These are phyloP conservation scores for Microcebus murinus DNA, from an alignment of 2,113 vertebrate genomes.

Conservation along the genomic window DNA sequence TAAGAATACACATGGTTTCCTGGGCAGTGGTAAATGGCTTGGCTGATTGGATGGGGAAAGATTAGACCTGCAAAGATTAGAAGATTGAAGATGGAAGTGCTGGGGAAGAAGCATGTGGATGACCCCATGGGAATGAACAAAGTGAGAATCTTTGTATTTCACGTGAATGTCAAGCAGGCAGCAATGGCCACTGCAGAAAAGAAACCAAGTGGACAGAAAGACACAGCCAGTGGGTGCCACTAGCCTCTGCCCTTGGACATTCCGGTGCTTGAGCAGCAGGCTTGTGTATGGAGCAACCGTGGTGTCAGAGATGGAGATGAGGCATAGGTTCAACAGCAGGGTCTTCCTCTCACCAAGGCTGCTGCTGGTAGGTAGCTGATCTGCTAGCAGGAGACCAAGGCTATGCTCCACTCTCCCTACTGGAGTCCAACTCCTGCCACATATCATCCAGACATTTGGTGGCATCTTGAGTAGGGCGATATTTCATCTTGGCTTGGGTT, in stretches of 20 bases:
- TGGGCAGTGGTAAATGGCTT: background rate
- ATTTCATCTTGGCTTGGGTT: background rate
- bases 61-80: background rate
- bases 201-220: background rate
- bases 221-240: rapidly evolving
- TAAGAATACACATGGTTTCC: background rate
- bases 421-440: background rate
- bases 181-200: background rate
- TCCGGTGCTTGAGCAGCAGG: no score
- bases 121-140: background rate
- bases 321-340: no score
- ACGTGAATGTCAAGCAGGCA: background rate
- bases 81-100: background rate
- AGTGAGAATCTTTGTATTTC: background rate
- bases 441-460: background rate
- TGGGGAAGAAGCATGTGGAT: background rate
- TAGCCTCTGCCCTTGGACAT: background rate
- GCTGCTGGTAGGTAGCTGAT: background rate
- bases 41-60: background rate
- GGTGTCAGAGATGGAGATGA: background rate
- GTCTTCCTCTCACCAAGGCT: background rate
- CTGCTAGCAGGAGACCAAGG: background rate
- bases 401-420: background rate
- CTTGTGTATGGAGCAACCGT: rapidly evolving
- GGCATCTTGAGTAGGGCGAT: background rate